phyloP scores from a whole-genome alignment of 2,113 vertebrate genomes.

The Brachionichthys hirsutus region DNA sequence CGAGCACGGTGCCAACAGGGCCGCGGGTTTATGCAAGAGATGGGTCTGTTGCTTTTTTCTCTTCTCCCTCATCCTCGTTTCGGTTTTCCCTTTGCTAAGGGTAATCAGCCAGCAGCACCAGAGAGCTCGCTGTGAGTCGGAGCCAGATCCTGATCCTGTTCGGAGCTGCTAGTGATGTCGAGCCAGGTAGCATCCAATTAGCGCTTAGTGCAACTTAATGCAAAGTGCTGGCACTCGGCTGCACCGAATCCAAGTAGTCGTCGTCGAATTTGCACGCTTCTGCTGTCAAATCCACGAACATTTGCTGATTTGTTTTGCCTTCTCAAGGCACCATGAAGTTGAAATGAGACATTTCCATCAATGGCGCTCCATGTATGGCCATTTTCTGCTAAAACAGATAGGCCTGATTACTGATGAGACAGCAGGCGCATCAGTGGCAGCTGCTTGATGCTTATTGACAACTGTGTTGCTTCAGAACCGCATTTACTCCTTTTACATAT shows the following conservation, averaged over 20 bases:
- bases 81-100: conserved; percentile 66
- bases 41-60: conserved; percentile 39
- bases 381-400: conserved; percentile 77
- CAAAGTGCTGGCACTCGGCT: conserved; percentile 74
- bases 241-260: conserved; percentile 73
- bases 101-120: conserved; percentile 78
- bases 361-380: conserved; percentile 53
- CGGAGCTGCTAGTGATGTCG: conserved; percentile 71
- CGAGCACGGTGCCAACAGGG: conserved; percentile 68
- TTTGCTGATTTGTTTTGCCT: conserved; percentile 76
- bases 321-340: conserved; percentile 73
- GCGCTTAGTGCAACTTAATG: conserved; percentile 76
- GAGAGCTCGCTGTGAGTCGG: conserved; percentile 63
- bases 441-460: conserved; percentile 72
- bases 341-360: conserved; percentile 74
- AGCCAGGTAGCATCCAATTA: conserved; percentile 83
- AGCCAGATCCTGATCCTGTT: conserved; percentile 72
- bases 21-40: conserved; percentile 65
- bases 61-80: conserved; percentile 58
- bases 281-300: conserved; percentile 72
- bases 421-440: conserved; percentile 50
- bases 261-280: conserved; percentile 74
- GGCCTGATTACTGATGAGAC: conserved; percentile 74
- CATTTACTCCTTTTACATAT: conserved; percentile 66
- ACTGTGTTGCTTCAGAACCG: conserved; percentile 65